These are phyloP conservation scores for Tokudaia tokunoshimensis DNA, from an alignment of 2,797 vertebrate genomes.

Conservation along the genomic window DNA sequence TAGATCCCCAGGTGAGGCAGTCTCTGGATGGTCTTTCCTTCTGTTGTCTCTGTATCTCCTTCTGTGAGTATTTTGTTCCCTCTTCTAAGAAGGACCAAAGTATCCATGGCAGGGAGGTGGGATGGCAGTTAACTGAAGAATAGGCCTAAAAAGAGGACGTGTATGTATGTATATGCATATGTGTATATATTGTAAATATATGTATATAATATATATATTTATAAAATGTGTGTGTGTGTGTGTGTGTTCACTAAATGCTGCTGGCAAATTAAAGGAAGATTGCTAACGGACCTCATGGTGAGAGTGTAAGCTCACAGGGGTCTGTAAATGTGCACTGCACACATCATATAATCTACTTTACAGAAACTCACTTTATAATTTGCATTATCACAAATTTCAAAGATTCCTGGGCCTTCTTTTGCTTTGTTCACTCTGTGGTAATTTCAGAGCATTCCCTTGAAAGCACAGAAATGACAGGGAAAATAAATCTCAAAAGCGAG, in stretches of 20 bases:
- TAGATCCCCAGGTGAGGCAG: too few species aligned
- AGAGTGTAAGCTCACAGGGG: background rate
- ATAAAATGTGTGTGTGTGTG: background rate
- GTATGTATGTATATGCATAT: background rate
- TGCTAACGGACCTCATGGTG: background rate
- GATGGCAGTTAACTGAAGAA: background rate
- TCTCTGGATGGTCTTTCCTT: too few species aligned
- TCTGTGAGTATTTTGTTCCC: too few species aligned
- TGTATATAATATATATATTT: background rate
- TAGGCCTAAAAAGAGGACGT: too few species aligned
- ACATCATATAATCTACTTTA: background rate
- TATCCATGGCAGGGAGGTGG: background rate
- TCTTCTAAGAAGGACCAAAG: too few species aligned
- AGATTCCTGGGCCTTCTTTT: background rate
- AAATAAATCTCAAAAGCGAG: background rate
- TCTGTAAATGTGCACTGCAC: background rate
- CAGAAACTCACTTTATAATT: background rate
- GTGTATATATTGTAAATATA: background rate
- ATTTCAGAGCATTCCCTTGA: background rate
- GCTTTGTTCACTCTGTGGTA: background rate
- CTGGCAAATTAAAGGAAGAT: background rate
- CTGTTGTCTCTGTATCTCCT: too few species aligned
- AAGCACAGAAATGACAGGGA: background rate
- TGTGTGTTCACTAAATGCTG: background rate
- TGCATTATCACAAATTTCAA: background rate